phyloP scores from a whole-genome alignment of 2,797 vertebrate genomes.

The Danio tinwini region DNA sequence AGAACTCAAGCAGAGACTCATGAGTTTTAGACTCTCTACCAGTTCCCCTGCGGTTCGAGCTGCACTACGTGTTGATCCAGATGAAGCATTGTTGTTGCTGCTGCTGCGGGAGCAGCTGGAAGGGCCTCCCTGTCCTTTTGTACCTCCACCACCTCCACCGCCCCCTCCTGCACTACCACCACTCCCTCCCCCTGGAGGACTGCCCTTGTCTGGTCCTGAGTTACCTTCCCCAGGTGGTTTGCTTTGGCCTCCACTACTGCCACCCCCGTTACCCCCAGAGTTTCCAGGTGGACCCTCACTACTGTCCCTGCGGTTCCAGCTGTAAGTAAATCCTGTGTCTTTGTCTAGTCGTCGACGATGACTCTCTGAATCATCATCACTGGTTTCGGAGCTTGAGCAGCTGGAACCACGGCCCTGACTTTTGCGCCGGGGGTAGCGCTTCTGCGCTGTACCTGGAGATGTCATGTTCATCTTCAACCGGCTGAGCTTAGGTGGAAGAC shows the following conservation, averaged over 20 bases:
- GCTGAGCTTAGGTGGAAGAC: conserved; percentile 94
- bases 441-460: conserved; percentile 89
- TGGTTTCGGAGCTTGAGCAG: conserved; percentile 97
- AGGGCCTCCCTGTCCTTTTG: conserved; percentile 84
- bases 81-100: conserved; percentile 72
- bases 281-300: conserved; percentile 94
- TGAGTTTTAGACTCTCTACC: conserved; percentile 92
- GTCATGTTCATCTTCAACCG: conserved; percentile 94
- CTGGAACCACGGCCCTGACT: conserved; percentile 96
- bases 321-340: conserved; percentile 88
- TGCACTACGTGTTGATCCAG: conserved; percentile 76
- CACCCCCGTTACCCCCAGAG: conserved; percentile 82
- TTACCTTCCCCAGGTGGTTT: conserved; percentile 84
- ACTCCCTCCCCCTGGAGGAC: conserved; percentile 74
- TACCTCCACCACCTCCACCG: conserved; percentile 68
- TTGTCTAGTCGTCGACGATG: conserved; percentile 91
- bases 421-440: conserved; percentile 92
- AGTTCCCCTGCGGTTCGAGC: conserved; percentile 84
- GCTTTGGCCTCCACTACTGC: conserved; percentile 83
- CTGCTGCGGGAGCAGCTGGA: conserved; percentile 81
- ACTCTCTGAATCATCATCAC: conserved; percentile 95
- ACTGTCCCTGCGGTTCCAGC: conserved; percentile 92
- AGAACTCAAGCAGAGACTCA: conserved; percentile 92
- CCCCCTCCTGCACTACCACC: conserved; percentile 58
- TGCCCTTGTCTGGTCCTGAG: conserved; percentile 84